Evolutionary conservation across 1,140 invertebrate species (phyloP).

Genomic region (Latrodectus geometricus): DNA sequence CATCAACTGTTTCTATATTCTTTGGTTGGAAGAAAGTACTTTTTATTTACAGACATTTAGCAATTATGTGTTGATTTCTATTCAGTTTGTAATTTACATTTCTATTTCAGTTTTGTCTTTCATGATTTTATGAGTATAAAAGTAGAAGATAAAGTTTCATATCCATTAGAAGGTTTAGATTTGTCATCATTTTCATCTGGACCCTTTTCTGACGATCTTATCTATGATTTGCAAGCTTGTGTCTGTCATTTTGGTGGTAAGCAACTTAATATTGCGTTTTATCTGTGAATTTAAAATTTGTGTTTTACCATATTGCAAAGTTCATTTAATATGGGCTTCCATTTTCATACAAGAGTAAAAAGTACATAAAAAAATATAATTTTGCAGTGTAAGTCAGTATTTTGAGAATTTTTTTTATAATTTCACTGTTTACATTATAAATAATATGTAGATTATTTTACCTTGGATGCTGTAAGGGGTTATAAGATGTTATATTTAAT

Average conservation of each 20-base stretch:
- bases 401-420: too few relatives aligned
- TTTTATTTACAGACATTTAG: too few relatives aligned
- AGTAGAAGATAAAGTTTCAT: constrained; percentile 77
- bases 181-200: constrained; percentile 70
- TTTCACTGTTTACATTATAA: too few relatives aligned
- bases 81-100: constrained; percentile 1
- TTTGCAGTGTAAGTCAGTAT: too few relatives aligned
- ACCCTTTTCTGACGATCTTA: constrained; percentile 66
- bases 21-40: too few relatives aligned
- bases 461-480: too few relatives aligned
- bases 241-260: constrained; percentile 81
- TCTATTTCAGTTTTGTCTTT: constrained; percentile 76
- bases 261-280: constrained; percentile 54
- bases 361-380: background rate
- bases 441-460: too few relatives aligned
- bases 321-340: too few relatives aligned
- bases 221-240: constrained; percentile 78
- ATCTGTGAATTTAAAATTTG: background rate
- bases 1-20: too few relatives aligned
- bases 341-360: too few relatives aligned
- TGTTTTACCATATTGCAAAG: background rate
- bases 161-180: constrained; percentile 75
- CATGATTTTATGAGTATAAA: constrained; percentile 78
- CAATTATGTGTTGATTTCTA: constrained; percentile 21
- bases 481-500: too few relatives aligned